Evolutionary conservation across 2,888 invertebrate species (phyloP), one percentile per base, ranked within the genome.

Genomic region (Aphodius granarius): DNA sequence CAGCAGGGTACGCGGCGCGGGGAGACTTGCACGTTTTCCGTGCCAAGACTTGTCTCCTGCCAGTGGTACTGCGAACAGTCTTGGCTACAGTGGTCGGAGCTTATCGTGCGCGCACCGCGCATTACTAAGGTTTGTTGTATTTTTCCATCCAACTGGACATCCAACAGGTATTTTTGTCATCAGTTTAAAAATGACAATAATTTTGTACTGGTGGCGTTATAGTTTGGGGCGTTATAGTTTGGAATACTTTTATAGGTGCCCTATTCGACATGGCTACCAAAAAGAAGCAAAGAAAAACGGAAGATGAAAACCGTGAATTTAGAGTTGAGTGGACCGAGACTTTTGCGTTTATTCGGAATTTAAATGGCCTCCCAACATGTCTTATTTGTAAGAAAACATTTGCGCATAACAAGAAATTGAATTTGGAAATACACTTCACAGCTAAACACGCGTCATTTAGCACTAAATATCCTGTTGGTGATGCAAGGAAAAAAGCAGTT

Each of bases 401-500:
- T 66, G 22, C 43, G 22, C 9, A 71, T 43, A 71, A 71, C 43
- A 71, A 71, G 71, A 71, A 43, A 18, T 71, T 16, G 23, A 71
- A 71, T 71, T 21, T 23, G 9, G 16, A 71, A 18, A 66, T 13
- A 71, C 71, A 71, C 16, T 71, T 71, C 68, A 77, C 63, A 71
- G 77, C 16, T 71, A 79, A 79, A 68, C 74, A 79, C 18, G 64
- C 62, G 1, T 17, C 65, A 63, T 78, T 78, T 74, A 68, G 73
- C 19, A 77, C 20, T 75, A 79, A 80, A 77, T 80, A 80, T 78
- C 78, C 77, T 71, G 62, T 20, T 72, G 78, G 79, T 74, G 78
- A 79, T 72, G 78, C 73, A 80, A 76, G 76, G 73, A 80, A 78
- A 66, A 76, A 79, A 79, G 78, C 78, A 73, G 77, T 77, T 68